Evolutionary conservation across 2,113 vertebrate species (phyloP).

Genomic region (Phyllopteryx taeniolatus): DNA sequence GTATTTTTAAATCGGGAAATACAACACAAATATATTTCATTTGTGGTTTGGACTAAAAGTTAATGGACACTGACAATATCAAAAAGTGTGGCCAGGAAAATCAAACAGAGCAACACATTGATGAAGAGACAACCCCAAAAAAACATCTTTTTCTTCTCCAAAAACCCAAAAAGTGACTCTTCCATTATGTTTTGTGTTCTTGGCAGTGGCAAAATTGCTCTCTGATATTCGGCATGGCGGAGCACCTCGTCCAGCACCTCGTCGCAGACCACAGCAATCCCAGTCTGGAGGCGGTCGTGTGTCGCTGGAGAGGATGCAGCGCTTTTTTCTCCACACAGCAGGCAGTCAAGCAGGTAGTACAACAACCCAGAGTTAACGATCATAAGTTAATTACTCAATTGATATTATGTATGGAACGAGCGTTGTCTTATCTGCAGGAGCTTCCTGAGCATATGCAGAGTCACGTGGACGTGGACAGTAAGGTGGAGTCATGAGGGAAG

Average conservation of each 20-base stretch:
- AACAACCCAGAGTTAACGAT: no score
- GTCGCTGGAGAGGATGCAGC: constrained; percentile 90
- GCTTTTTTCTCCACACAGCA: constrained; percentile 81
- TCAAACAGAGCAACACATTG: not conserved
- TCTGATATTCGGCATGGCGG: constrained; percentile 86
- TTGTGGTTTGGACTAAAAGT: no score
- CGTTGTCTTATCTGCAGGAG: constrained; percentile 68
- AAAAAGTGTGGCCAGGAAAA: no score
- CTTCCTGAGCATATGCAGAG: constrained; percentile 85
- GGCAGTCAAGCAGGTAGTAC: constrained; percentile 79
- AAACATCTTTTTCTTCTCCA: not conserved
- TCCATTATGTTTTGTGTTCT: not conserved
- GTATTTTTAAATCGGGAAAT: no score
- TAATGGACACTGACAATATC: no score
- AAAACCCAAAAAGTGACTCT: not conserved
- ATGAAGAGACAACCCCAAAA: not conserved
- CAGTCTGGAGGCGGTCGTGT: constrained; percentile 81
- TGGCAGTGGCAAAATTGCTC: constrained; percentile 91
- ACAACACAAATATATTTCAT: no score
- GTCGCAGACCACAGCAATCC: constrained; percentile 83
- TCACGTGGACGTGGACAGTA: constrained; percentile 83
- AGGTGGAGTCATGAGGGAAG: constrained; percentile 73
- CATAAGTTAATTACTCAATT: not conserved
- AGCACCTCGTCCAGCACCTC: constrained; percentile 90
- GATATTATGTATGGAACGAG: not conserved